Evolutionary conservation across 2,888 invertebrate genomes (phyloP).

Genomic region (Imbricaverruca yamaguchii): DNA sequence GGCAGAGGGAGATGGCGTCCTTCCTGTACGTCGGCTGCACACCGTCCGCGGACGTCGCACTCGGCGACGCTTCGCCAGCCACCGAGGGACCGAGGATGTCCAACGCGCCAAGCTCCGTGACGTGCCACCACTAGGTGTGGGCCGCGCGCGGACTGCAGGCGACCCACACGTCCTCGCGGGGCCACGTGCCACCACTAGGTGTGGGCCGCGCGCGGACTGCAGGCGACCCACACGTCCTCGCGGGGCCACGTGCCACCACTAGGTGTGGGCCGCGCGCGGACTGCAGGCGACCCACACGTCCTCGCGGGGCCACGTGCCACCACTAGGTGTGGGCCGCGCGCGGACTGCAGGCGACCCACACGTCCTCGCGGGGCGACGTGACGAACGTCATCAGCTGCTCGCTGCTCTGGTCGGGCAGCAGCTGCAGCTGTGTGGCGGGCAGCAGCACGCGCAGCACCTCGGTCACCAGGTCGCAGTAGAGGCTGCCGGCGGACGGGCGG

Average conservation of each 20-base stretch:
- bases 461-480: not conserved
- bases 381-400: slow-evolving; percentile 11
- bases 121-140: not conserved
- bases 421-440: not conserved
- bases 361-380: slow-evolving; percentile 6
- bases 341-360: slow-evolving; percentile 1
- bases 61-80: too few species aligned
- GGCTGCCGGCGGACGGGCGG: not conserved
- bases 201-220: not conserved
- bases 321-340: not conserved
- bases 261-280: not conserved
- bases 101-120: too few species aligned
- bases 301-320: not conserved
- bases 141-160: not conserved
- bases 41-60: too few species aligned
- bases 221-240: slow-evolving; percentile 9
- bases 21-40: too few species aligned
- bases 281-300: slow-evolving; percentile 8
- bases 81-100: too few species aligned
- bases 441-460: slow-evolving; percentile 13
- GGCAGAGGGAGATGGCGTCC: too few species aligned
- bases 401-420: slow-evolving; percentile 11
- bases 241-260: not conserved
- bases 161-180: slow-evolving; percentile 14
- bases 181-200: not conserved